These are phyloP conservation scores for Panagrolaimus sp. DNA, from an alignment of 1,140 invertebrate genomes.

Conservation along the genomic window DNA sequence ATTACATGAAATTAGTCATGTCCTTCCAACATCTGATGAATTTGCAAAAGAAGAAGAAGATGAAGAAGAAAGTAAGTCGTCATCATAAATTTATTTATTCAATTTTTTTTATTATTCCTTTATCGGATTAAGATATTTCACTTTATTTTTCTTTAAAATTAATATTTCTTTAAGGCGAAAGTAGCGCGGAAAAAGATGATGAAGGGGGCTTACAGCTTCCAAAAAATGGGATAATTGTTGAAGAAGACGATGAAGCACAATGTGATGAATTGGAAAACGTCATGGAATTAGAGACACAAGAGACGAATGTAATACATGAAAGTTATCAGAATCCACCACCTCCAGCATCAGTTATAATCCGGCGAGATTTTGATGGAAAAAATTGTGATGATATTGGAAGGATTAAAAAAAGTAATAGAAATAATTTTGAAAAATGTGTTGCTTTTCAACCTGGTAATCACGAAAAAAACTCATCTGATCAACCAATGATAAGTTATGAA, in stretches of 20 bases:
- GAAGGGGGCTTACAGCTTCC: background rate
- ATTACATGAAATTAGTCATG: slow-evolving; percentile 58
- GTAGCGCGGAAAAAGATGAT: slow-evolving; percentile 17
- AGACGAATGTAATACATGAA: background rate
- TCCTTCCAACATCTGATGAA: slow-evolving; percentile 57
- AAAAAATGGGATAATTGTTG: slow-evolving; percentile 17
- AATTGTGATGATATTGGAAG: no score
- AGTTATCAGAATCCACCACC: background rate
- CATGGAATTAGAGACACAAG: slow-evolving; percentile 6
- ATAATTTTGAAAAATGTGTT: slow-evolving; percentile 26
- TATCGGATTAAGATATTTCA: no score
- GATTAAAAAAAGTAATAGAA: slow-evolving; percentile 13
- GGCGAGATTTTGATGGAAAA: no score
- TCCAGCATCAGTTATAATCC: background rate
- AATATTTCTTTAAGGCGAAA: slow-evolving; percentile 1
- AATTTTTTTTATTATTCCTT: no score
- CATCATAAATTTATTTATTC: no score
- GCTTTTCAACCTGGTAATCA: slow-evolving; percentile 24
- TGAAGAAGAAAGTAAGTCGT: slow-evolving; percentile 30
- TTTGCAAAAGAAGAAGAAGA: slow-evolving; percentile 57
- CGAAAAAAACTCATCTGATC: slow-evolving; percentile 7
- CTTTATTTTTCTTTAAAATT: background rate
- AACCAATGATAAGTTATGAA: slow-evolving; percentile 47
- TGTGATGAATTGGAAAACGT: background rate
- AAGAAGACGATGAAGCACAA: background rate